Evolutionary conservation across 2,797 vertebrate genomes (phyloP).

Genomic region (Lindbergichthys nudifrons): DNA sequence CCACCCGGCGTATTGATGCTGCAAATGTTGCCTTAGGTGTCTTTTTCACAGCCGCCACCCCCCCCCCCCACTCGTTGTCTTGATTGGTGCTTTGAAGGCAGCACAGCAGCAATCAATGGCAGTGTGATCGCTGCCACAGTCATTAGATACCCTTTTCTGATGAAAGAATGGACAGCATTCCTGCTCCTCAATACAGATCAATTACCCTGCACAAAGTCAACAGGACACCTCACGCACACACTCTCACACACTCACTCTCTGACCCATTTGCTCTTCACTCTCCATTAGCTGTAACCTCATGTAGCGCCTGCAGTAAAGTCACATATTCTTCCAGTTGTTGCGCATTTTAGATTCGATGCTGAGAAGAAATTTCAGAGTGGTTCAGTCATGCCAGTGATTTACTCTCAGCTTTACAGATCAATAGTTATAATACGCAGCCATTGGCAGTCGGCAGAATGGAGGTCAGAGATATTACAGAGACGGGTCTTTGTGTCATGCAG

Average conservation of each 20-base stretch:
- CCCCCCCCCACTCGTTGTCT: conserved; percentile 11
- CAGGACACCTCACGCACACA: conserved; percentile 10
- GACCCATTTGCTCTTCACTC: conserved; percentile 13
- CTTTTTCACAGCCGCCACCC: conserved; percentile 34
- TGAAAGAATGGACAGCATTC: conserved; percentile 50
- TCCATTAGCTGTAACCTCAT: conserved; percentile 4
- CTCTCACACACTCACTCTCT: conserved; percentile 7
- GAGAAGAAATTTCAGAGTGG: conserved; percentile 22
- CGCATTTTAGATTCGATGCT: conserved; percentile 8
- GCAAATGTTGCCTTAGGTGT: conserved; percentile 31
- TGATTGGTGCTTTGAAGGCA: conserved; percentile 44
- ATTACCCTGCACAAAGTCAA: conserved; percentile 43
- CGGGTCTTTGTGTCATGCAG: conserved; percentile 40
- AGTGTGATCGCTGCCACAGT: conserved; percentile 53
- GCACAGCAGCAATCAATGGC: conserved; percentile 64
- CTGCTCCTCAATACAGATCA: conserved; percentile 32
- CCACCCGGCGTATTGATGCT: not conserved
- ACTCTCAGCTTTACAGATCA: conserved; percentile 57
- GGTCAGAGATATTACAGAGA: conserved; percentile 54
- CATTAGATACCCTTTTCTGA: conserved; percentile 63
- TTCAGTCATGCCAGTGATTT: conserved; percentile 36
- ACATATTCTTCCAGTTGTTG: not conserved
- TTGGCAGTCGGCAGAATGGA: conserved; percentile 45
- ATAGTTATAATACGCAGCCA: conserved; percentile 50
- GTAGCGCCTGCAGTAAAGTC: not conserved